Evolutionary conservation across 2,113 vertebrate species (phyloP).

Genomic region (Tonatia bakeri): DNA sequence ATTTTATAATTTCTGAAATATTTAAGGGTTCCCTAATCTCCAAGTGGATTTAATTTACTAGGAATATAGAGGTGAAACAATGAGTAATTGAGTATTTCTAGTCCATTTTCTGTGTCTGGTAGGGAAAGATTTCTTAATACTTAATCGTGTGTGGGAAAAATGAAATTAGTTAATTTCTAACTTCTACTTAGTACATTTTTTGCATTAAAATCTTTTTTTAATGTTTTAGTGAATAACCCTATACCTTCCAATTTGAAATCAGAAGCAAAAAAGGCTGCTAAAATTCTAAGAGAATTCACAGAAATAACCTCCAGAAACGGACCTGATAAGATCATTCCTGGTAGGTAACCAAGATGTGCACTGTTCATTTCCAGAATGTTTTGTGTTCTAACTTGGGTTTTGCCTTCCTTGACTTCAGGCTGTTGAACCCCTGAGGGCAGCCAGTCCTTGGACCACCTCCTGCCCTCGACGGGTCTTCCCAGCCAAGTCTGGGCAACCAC

Average conservation of each 20-base stretch:
- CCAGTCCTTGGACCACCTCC: too few species aligned
- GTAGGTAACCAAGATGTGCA: constrained; percentile 69
- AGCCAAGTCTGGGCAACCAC: accelerated
- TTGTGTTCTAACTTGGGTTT: background rate
- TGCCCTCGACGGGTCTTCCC: too few species aligned
- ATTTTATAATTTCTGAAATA: background rate
- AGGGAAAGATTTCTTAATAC: background rate
- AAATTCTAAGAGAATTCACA: constrained; percentile 96
- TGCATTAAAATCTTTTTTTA: constrained; percentile 15
- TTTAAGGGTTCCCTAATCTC: background rate
- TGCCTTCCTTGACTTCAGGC: accelerated
- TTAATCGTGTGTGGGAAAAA: background rate
- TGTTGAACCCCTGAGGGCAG: too few species aligned
- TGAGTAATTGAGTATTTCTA: background rate
- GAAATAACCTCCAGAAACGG: constrained; percentile 92
- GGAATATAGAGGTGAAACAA: background rate
- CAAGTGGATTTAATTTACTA: background rate
- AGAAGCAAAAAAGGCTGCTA: constrained; percentile 96
- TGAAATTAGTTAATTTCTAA: background rate
- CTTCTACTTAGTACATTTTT: background rate
- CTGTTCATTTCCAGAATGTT: background rate
- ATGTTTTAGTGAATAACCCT: constrained; percentile 93
- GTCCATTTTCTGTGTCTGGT: background rate
- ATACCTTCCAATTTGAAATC: constrained; percentile 94
- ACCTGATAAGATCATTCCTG: constrained; percentile 96